Conservation (phyloP, 2,797 vertebrate genomes). For the Xiphophorus birchmanni region DNA sequence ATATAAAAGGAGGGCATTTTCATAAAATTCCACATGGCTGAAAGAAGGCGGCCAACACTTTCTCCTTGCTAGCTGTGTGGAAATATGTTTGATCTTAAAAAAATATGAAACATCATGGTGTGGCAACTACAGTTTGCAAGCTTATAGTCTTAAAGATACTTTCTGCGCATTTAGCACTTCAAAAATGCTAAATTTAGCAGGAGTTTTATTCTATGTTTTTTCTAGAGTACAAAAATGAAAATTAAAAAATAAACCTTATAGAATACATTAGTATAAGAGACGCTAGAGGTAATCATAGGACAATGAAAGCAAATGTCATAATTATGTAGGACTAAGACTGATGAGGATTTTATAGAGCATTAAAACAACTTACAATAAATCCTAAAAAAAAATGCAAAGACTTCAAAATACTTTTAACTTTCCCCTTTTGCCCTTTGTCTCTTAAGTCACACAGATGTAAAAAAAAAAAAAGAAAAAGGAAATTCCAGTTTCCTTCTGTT, state of each 20-base stretch:
- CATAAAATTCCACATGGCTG: neutral
- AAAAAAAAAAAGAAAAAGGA: neutral
- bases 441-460: slow-evolving; percentile 1
- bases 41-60: neutral
- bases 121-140: neutral
- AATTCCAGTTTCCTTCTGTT: slow-evolving; percentile 13
- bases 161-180: neutral
- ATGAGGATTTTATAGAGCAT: neutral
- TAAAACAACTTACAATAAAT: neutral
- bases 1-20: neutral
- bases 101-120: neutral
- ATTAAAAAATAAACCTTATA: neutral
- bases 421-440: neutral
- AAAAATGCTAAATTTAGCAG: neutral
- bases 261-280: neutral
- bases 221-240: neutral
- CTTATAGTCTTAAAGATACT: neutral
- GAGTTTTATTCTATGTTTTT: neutral
- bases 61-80: neutral
- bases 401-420: neutral
- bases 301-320: neutral
- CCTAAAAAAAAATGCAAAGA: neutral
- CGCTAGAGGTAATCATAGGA: neutral
- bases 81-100: neutral
- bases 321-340: neutral